Percentiles rank a stretch among this genome's conserved stretches.
Evolutionary conservation across 2,888 invertebrate species (phyloP).

Genomic region (Phania funesta): DNA sequence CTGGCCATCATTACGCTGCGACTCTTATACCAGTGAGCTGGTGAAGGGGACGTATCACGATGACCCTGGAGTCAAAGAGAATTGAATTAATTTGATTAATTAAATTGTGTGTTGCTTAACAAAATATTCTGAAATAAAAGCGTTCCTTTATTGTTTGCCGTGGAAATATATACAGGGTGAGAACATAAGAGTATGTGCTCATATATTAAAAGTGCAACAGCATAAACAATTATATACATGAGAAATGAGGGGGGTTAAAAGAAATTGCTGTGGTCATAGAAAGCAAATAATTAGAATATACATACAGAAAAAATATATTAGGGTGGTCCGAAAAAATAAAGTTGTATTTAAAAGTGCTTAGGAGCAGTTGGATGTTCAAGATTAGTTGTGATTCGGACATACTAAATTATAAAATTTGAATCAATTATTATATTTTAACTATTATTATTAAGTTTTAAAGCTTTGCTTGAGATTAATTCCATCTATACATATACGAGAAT

Average conservation of each 20-base stretch:
- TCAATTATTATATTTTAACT: too few species aligned
- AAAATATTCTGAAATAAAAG: background rate
- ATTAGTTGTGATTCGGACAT: too few species aligned
- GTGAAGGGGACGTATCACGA: constrained; percentile 81
- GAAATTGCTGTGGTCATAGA: too few species aligned
- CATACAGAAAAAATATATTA: too few species aligned
- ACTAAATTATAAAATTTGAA: too few species aligned
- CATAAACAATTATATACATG: background rate
- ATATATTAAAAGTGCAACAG: constrained; percentile 15
- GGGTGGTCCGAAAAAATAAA: too few species aligned
- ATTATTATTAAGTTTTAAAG: too few species aligned
- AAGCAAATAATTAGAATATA: too few species aligned
- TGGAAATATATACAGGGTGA: background rate
- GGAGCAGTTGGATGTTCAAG: too few species aligned
- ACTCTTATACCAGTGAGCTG: constrained; percentile 91
- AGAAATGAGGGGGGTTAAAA: background rate
- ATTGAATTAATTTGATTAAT: constrained; percentile 20
- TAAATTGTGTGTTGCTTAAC: background rate
- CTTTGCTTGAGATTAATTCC: too few species aligned
- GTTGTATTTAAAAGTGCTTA: too few species aligned
- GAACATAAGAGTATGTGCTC: background rate
- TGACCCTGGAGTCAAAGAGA: constrained; percentile 74
- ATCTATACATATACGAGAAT: too few species aligned
- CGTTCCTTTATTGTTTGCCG: background rate
- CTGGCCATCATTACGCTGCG: constrained; percentile 91